phyloP scores from a whole-genome alignment of 2,888 invertebrate genomes.

The Deilephila porcellus region DNA sequence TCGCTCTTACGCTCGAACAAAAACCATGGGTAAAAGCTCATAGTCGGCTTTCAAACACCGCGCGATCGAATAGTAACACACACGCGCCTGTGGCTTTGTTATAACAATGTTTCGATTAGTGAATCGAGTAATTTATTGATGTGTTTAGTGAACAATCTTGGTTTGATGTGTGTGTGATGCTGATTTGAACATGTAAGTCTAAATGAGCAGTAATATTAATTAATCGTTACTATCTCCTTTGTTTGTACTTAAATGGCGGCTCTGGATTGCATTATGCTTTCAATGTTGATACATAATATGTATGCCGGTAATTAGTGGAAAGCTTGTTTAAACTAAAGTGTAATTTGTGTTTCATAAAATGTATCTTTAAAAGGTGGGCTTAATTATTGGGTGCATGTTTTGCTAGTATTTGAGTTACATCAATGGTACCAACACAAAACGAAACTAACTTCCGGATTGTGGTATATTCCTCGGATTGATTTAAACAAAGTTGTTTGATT shows the following conservation, averaged over 20 bases:
- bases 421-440: too few species aligned
- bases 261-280: background rate
- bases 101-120: constrained; percentile 69
- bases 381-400: too few species aligned
- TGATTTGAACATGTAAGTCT: constrained; percentile 30
- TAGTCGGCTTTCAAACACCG: constrained; percentile 53
- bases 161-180: constrained; percentile 46
- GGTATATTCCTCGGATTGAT: too few species aligned
- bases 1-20: constrained; percentile 69
- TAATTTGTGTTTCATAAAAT: background rate
- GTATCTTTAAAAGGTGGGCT: background rate
- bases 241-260: constrained; percentile 37
- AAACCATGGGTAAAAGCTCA: constrained; percentile 62
- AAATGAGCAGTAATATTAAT: background rate
- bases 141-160: constrained; percentile 50
- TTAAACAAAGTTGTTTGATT: too few species aligned
- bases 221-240: constrained; percentile 30
- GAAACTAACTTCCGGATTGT: too few species aligned
- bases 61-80: constrained; percentile 34
- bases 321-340: constrained; percentile 3
- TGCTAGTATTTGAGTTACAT: too few species aligned
- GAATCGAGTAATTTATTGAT: constrained; percentile 47
- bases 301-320: background rate
- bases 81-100: constrained; percentile 61
- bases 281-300: background rate